phyloP scores from a whole-genome alignment of 2,797 vertebrate genomes.

The Myotis planiceps region DNA sequence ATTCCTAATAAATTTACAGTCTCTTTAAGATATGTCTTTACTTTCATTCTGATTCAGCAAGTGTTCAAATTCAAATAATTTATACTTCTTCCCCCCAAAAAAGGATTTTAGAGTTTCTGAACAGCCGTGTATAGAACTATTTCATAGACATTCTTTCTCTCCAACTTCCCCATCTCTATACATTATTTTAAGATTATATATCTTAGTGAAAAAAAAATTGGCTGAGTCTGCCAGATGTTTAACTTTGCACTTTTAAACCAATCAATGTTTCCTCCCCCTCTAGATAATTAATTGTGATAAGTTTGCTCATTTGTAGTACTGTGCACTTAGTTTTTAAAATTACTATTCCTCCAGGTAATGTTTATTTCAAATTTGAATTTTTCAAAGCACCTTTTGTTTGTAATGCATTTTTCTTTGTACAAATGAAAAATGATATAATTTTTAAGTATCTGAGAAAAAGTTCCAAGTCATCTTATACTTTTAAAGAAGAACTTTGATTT shows the following conservation, averaged over 20 bases:
- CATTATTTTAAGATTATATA: neutral
- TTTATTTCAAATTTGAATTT: neutral
- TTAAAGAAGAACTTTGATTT: neutral
- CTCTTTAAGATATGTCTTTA: neutral
- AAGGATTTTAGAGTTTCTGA: neutral
- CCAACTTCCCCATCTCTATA: neutral
- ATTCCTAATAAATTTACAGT: neutral
- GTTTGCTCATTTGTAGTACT: neutral
- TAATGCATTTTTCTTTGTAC: neutral
- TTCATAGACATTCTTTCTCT: neutral
- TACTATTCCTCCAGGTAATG: neutral
- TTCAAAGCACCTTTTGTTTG: constrained; percentile 35
- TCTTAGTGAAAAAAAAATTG: constrained; percentile 20
- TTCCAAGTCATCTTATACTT: neutral
- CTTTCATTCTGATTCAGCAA: neutral
- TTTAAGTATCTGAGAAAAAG: constrained; percentile 7
- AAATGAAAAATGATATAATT: constrained; percentile 14
- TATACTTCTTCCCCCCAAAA: neutral
- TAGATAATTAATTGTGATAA: neutral
- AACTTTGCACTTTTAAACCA: constrained; percentile 2
- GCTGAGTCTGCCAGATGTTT: neutral
- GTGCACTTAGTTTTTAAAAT: neutral
- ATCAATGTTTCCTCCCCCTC: neutral
- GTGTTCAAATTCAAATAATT: constrained; percentile 19
- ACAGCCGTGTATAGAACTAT: neutral